A percentile compares a stretch with the other conserved stretches of the same genome.
Evolutionary conservation across 2,113 vertebrate species (phyloP).

Genomic region (Chaenogobius annularis): DNA sequence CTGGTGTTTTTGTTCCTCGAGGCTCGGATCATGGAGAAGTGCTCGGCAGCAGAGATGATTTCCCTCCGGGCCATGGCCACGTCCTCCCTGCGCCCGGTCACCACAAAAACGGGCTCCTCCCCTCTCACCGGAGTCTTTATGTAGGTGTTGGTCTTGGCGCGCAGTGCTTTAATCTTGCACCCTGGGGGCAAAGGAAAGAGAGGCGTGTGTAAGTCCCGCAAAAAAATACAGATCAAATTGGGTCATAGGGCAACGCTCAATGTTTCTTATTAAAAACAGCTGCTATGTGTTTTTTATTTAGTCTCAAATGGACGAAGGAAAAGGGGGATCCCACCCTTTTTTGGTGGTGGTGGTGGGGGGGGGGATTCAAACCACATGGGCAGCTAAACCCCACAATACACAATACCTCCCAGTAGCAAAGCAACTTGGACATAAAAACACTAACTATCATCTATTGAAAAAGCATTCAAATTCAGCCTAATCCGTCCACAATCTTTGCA

Average conservation of each 20-base stretch:
- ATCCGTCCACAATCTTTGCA: constrained; percentile 3
- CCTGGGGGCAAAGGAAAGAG: constrained; percentile 67
- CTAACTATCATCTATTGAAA: not conserved
- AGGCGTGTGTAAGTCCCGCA: constrained; percentile 27
- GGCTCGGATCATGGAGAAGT: constrained; percentile 97
- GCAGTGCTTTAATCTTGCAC: constrained; percentile 98
- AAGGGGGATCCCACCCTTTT: constrained; percentile 34
- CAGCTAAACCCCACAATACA: constrained; percentile 45
- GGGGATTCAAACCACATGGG: constrained; percentile 73
- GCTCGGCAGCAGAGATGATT: constrained; percentile 96
- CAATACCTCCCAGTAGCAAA: constrained; percentile 47
- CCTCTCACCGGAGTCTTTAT: constrained; percentile 98
- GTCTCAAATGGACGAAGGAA: constrained; percentile 18
- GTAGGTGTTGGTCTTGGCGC: constrained; percentile 98
- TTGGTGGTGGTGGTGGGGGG: constrained; percentile 14
- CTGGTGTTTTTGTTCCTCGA: constrained; percentile 92
- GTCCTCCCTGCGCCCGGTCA: constrained; percentile 95
- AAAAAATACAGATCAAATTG: constrained; percentile 14
- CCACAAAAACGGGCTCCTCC: constrained; percentile 98
- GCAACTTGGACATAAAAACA: constrained; percentile 7
- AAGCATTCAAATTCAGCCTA: not conserved
- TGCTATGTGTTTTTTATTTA: constrained; percentile 38
- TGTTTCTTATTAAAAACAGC: constrained; percentile 23
- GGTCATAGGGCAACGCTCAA: constrained; percentile 11
- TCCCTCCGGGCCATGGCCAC: constrained; percentile 96